These are phyloP conservation scores for Alentia gelatinosa DNA, from an alignment of 2,888 invertebrate genomes.

Conservation along the genomic window DNA sequence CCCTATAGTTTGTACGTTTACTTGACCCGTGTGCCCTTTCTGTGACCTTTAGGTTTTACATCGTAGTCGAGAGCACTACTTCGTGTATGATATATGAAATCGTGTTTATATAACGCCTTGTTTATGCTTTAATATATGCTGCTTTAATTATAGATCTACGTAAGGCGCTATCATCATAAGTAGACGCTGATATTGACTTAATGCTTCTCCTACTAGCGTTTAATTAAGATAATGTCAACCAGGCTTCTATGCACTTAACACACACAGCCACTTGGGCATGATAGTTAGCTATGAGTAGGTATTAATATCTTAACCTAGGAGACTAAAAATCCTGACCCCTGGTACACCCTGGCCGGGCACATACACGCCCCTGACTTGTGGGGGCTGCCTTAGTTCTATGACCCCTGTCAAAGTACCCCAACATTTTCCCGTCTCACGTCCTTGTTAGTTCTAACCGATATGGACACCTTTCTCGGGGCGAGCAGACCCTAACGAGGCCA, in stretches of 20 bases:
- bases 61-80: not conserved
- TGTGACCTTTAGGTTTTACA: not conserved
- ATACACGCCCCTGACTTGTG: not conserved
- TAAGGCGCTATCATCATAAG: not conserved
- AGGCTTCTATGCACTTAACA: not conserved
- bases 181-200: not conserved
- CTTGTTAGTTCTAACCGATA: constrained; percentile 19
- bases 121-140: not conserved
- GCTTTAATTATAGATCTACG: too few species aligned
- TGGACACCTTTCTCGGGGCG: not conserved
- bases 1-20: not conserved
- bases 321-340: not conserved
- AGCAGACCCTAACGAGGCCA: not conserved
- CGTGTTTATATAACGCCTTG: not conserved
- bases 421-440: not conserved
- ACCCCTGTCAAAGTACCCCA: not conserved
- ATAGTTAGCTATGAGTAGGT: not conserved
- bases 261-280: not conserved
- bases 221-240: not conserved
- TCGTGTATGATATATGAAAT: not conserved
- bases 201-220: not conserved
- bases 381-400: not conserved
- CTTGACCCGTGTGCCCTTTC: not conserved
- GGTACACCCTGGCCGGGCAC: not conserved
- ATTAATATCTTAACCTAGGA: not conserved